Base-by-base conservation (phyloP, 2,113 vertebrate genomes). In the Seriola quinqueradiata region DNA sequence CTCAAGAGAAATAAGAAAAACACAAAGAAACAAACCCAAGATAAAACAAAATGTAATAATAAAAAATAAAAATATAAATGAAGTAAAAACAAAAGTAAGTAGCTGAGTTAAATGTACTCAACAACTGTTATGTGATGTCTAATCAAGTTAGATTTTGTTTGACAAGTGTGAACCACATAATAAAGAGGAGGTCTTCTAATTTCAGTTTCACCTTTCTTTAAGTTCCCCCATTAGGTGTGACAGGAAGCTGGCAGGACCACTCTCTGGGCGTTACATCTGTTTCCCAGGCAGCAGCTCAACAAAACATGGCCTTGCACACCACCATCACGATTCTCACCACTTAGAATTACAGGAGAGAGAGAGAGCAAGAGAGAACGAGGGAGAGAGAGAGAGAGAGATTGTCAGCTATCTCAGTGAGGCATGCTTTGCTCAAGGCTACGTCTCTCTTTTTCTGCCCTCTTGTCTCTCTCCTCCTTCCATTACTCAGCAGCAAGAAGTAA, bases 271-370 rank as follows among this genome's bases (percentile, higher is more conserved):
- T 90, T 91, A 40, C 92, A 92, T 83, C 88, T 91, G 94, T 95
- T 92, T 92, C 93, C 93, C 74, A 80, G 93, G 94, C 91, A 95
- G 92, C 94, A 54, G 85, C 90, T 90, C 86, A 94, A 94, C 92
- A 95, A 94, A 95, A 93, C 93, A 93, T 48, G 71, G 78, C 75
- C 70, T 86, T 69, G 80, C 82, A 85, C 83, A 86, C 75, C 66
- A 77, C 75, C 71, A 61, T 81, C 74, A 25, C 57, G 48, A 67
- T 77, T 78, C 81, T 82, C 72, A 70, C 36, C 68, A 23, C 75
- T 85, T 48, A 16, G 67, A 91, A 90, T 74, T 75, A 75, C 44
- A 86, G 81, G 38, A 74, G 70, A 14, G 74, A 79, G 74, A 44
- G 55, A 61, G 55, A 61, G 64, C 23, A 46, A 70, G 57, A 58